Evolutionary conservation across 1,140 invertebrate genomes (phyloP).

Genomic region (Papilio machaon): DNA sequence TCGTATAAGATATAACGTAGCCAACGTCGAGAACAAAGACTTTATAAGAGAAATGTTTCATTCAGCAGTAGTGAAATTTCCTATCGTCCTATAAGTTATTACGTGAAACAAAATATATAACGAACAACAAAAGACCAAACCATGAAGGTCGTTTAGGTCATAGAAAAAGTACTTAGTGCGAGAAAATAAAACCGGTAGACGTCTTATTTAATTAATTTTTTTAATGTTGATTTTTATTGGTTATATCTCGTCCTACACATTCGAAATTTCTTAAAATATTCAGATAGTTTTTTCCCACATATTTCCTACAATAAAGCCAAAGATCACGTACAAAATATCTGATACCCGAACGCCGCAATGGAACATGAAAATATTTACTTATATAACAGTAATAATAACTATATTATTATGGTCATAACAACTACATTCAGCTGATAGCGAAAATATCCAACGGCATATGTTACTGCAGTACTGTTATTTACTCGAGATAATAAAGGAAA

Average conservation of each 20-base stretch:
- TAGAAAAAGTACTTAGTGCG: neutral
- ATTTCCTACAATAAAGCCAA: neutral
- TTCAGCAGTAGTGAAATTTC: neutral
- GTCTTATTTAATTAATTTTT: neutral
- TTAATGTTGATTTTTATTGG: neutral
- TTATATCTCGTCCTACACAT: too few relatives aligned
- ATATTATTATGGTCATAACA: neutral
- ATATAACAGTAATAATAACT: neutral
- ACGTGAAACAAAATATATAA: neutral
- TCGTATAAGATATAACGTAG: constrained; percentile 19
- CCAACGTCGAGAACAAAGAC: constrained; percentile 3
- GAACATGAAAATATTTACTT: neutral
- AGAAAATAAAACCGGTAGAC: too few relatives aligned
- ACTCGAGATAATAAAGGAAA: constrained; percentile 12
- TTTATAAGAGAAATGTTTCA: constrained; percentile 1
- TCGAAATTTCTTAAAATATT: too few relatives aligned
- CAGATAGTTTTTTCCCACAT: too few relatives aligned
- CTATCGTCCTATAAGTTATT: neutral
- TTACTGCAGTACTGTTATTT: neutral
- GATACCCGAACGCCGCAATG: neutral
- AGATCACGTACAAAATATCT: neutral
- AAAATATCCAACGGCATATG: constrained; percentile 1
- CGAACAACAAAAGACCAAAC: neutral
- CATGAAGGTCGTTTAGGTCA: too few relatives aligned
- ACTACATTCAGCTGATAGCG: neutral